A percentile compares a stretch with the other conserved stretches of the same genome.
These are phyloP conservation scores for Sycophila sp. DNA, from an alignment of 1,140 invertebrate genomes.

Conservation along the genomic window DNA sequence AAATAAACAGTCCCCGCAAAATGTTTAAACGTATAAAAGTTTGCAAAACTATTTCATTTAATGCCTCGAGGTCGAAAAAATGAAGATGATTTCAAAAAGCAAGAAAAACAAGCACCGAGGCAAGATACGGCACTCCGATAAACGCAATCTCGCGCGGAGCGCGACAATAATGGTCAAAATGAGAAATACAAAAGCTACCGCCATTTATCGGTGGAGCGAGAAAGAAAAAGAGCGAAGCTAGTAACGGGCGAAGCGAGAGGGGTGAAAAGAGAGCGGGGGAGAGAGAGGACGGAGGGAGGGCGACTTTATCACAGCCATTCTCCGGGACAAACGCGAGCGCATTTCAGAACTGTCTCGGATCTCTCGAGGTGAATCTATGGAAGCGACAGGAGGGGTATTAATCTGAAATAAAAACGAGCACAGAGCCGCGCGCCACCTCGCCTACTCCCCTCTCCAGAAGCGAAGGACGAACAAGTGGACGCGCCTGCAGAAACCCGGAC, in stretches of 20 bases:
- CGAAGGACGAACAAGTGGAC: not conserved
- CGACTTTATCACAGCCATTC: conserved; percentile 20
- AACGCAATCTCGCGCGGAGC: conserved; percentile 28
- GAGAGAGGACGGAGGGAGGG: conserved; percentile 39
- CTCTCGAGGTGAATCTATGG: conserved; percentile 21
- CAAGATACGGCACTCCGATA: conserved; percentile 40
- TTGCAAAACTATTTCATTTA: too few species aligned
- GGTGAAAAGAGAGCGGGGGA: conserved; percentile 41
- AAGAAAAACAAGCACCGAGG: not conserved
- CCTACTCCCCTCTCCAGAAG: not conserved
- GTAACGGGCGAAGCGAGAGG: conserved; percentile 40
- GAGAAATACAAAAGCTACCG: conserved; percentile 11
- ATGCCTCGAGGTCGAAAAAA: too few species aligned
- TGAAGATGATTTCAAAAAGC: not conserved
- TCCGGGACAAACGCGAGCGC: not conserved
- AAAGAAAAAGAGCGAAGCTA: conserved; percentile 39
- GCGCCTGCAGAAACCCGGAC: conserved; percentile 30
- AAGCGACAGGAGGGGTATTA: conserved; percentile 41
- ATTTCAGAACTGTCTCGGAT: conserved; percentile 22
- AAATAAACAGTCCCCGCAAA: too few species aligned
- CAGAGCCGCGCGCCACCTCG: conserved; percentile 34
- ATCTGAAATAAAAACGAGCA: conserved; percentile 52
- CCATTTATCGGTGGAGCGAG: conserved; percentile 35
- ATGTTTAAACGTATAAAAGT: too few species aligned
- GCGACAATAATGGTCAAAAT: conserved; percentile 12